Evolutionary conservation across 2,888 invertebrate species (phyloP).

Genomic region (Amphipoea lucens): DNA sequence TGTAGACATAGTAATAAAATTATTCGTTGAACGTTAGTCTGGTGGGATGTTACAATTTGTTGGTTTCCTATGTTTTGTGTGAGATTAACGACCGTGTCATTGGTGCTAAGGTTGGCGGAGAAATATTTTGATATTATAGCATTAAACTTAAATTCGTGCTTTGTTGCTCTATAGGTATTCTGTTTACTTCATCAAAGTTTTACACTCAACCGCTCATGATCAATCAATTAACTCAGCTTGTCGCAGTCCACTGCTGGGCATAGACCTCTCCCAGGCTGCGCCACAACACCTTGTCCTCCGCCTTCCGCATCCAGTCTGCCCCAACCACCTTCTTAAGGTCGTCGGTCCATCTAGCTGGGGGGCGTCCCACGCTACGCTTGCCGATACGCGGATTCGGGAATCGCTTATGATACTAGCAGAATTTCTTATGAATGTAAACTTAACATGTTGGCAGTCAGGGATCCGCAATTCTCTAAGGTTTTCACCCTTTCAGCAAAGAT

Average conservation of each 20-base stretch:
- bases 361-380: neutral
- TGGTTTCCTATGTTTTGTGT: conserved; percentile 47
- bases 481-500: conserved; percentile 9
- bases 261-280: neutral
- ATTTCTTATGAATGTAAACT: neutral
- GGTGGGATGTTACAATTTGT: conserved; percentile 55
- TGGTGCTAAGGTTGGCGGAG: conserved; percentile 26
- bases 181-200: conserved; percentile 6
- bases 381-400: neutral
- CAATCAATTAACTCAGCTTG: neutral
- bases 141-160: neutral
- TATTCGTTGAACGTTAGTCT: conserved; percentile 55
- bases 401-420: neutral
- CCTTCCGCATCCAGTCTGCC: neutral
- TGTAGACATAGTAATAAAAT: conserved; percentile 59
- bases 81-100: conserved; percentile 42
- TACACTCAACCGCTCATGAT: neutral
- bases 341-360: neutral
- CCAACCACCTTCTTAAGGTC: neutral
- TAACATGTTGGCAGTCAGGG: neutral
- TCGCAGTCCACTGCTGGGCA: neutral
- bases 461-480: neutral
- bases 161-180: neutral
- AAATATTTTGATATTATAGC: neutral
- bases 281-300: neutral